These are phyloP conservation scores for Chaenocephalus aceratus DNA, from an alignment of 2,113 vertebrate genomes.

Conservation along the genomic window DNA sequence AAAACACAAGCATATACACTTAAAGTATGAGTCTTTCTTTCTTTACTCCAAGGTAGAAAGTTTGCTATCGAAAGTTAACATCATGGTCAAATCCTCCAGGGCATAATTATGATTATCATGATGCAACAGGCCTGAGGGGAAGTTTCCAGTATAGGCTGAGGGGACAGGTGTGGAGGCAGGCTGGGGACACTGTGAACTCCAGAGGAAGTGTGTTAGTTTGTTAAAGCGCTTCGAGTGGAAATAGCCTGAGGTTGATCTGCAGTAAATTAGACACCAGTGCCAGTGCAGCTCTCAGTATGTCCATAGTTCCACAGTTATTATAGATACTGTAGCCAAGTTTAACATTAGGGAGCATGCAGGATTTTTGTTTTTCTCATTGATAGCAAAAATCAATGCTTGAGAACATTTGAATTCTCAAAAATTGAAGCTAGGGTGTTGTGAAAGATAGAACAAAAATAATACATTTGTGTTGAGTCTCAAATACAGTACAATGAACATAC, in stretches of 20 bases:
- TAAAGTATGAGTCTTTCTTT: background rate
- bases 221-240: conserved; percentile 16
- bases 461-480: background rate
- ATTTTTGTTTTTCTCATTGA: conserved; percentile 83
- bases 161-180: background rate
- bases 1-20: background rate
- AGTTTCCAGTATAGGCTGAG: no score
- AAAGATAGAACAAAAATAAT: background rate
- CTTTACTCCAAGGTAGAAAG: no score
- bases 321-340: conserved; percentile 85
- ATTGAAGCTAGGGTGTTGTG: conserved; percentile 73
- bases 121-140: no score
- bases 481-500: conserved; percentile 10
- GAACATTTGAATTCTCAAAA: conserved; percentile 85
- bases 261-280: conserved; percentile 46
- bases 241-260: conserved; percentile 23
- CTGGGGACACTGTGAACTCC: conserved; percentile 25
- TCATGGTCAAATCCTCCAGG: no score
- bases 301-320: conserved; percentile 81
- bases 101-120: no score
- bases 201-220: conserved; percentile 42
- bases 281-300: conserved; percentile 82
- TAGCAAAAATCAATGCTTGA: conserved; percentile 83
- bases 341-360: conserved; percentile 71
- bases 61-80: no score